Base-by-base conservation (phyloP, 2,888 invertebrate genomes). In the Macrophya alboannulata region DNA sequence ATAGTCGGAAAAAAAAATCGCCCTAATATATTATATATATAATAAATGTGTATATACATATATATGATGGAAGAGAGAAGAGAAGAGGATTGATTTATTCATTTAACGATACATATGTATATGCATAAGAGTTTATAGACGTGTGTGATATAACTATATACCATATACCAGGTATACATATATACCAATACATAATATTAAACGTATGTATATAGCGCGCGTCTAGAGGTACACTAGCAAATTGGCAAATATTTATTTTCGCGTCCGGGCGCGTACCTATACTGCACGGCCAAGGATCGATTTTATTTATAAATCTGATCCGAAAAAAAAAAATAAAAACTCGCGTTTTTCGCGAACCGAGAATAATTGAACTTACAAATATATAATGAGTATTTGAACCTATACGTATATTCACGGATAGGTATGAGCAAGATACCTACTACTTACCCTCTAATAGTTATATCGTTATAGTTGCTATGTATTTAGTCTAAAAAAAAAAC, bases 291-390 rank as follows among this genome's bases (percentile, higher is more conserved):
- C 31, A n/a, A 15, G 51, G 31, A 76, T 31, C 17, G 25, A 55
- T 37, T 45, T 77, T 77, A 77, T 77, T 55, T 77, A 15, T 55
- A 77, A 77, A 51, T 77, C 55, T 77, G 55, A 77, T 77, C 51
- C 31, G 31, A 31, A 31, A 40, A 15, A n/a, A n/a, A n/a, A n/a
- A n/a, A n/a, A n/a, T n/a, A n/a, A n/a, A 77, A 51, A 77, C 77
- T 77, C 77, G 45, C 74, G 25, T 5, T 45, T 74, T 74, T 25
- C 55, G 82, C 68, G 37, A 51, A 72, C n/a, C 71, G 71, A 31
- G 37, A 82, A 82, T 82, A 82, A 82, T 82, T 43, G n/a, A 15
- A 43, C n/a, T 9, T 12, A 15, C 15, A 82, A 82, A 82, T 62
- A 59, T 21, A 59, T 17, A n/a, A 59, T 59, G 6, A 17, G 21